These are phyloP conservation scores for Anadara kagoshimensis DNA, from an alignment of 1,140 invertebrate species.

Conservation along the genomic window DNA sequence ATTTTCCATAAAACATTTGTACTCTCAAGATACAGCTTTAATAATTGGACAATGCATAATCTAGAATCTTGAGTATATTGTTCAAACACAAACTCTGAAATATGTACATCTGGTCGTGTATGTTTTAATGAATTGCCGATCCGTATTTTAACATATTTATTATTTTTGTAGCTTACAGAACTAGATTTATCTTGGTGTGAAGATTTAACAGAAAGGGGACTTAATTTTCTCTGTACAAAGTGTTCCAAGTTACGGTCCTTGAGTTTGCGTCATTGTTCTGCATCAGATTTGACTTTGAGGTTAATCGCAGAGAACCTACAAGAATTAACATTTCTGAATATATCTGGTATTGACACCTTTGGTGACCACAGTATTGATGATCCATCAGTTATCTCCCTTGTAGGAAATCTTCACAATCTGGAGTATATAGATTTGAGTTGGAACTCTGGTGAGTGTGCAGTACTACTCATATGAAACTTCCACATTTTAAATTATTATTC, in stretches of 20 bases:
- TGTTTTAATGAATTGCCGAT: too few species aligned
- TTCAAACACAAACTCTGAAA: too few species aligned
- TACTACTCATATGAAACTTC: background rate
- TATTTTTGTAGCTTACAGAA: conserved; percentile 6
- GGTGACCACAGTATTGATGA: conserved; percentile 18
- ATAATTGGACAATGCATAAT: too few species aligned
- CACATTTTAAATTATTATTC: too few species aligned
- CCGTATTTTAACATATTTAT: too few species aligned
- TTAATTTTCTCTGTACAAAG: conserved; percentile 14
- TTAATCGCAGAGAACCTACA: conserved; percentile 20
- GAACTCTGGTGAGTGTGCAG: conserved; percentile 26
- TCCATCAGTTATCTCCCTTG: conserved; percentile 24
- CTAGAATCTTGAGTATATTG: too few species aligned
- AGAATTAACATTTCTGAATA: conserved; percentile 3
- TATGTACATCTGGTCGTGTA: too few species aligned
- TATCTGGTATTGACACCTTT: conserved; percentile 11
- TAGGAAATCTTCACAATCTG: conserved; percentile 29
- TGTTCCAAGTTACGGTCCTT: background rate
- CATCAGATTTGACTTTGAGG: background rate
- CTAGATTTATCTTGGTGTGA: conserved; percentile 29
- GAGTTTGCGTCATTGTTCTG: conserved; percentile 7
- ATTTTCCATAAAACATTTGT: too few species aligned
- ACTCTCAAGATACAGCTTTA: too few species aligned
- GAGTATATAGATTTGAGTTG: conserved; percentile 40
- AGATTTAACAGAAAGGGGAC: conserved; percentile 18